Evolutionary conservation across 2,797 vertebrate genomes (phyloP).

Genomic region (Sebastes oblongus): DNA sequence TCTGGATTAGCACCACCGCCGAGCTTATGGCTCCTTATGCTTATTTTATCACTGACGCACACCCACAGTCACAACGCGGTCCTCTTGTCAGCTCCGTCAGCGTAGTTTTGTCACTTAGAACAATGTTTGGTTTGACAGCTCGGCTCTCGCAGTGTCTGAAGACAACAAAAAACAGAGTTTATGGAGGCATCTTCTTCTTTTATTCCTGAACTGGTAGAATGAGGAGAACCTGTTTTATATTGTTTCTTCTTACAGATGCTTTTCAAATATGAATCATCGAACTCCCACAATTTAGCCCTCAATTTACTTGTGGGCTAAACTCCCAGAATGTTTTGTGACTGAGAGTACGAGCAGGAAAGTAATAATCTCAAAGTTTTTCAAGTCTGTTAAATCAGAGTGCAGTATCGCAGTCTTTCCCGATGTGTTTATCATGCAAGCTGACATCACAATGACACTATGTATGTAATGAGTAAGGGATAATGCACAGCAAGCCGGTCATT

Average conservation of each 20-base stretch:
- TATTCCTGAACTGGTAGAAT: constrained; percentile 10
- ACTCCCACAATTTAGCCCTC: constrained; percentile 31
- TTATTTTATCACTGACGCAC: constrained; percentile 47
- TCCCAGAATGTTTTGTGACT: not conserved
- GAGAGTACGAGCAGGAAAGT: not conserved
- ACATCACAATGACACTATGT: too few species aligned
- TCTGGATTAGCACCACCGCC: constrained; percentile 13
- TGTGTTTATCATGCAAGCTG: too few species aligned
- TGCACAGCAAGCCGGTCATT: too few species aligned
- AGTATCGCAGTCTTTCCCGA: too few species aligned
- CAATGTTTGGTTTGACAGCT: constrained; percentile 61
- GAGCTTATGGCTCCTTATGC: constrained; percentile 30
- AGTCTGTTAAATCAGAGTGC: too few species aligned
- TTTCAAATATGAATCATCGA: constrained; percentile 31
- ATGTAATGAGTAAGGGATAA: too few species aligned
- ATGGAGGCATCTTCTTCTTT: constrained; percentile 25
- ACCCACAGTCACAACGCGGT: constrained; percentile 41
- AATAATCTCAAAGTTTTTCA: too few species aligned
- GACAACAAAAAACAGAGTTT: constrained; percentile 2
- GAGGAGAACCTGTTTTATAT: constrained; percentile 23
- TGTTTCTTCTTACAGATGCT: constrained; percentile 10
- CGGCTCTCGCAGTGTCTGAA: constrained; percentile 10
- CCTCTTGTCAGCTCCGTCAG: constrained; percentile 44
- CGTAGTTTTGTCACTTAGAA: constrained; percentile 46
- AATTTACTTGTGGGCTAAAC: not conserved